Conservation (phyloP, 2,797 vertebrate species). For the Jordanella pulchra region DNA sequence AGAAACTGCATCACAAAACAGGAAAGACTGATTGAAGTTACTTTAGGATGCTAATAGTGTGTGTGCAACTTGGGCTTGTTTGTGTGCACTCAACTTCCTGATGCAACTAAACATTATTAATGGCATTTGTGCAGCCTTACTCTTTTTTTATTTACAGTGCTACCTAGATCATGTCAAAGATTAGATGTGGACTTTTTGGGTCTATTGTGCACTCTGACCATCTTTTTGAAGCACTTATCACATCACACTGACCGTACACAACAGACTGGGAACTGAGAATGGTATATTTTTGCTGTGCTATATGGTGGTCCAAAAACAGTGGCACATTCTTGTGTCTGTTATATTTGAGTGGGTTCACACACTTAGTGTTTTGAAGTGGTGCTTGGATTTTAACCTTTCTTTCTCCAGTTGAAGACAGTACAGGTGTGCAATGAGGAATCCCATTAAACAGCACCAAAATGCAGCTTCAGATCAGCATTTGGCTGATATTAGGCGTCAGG, state of each 20-base stretch:
- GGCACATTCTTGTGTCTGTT: conserved; percentile 24
- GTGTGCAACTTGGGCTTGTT: conserved; percentile 51
- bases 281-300: conserved; percentile 32
- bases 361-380: conserved; percentile 10
- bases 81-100: conserved; percentile 47
- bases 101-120: conserved; percentile 40
- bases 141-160: conserved; percentile 64
- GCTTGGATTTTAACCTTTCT: conserved; percentile 13
- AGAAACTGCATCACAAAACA: conserved; percentile 59
- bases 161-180: conserved; percentile 25
- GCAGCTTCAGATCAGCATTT: conserved; percentile 22
- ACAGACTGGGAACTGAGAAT: conserved; percentile 24
- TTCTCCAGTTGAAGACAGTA: conserved; percentile 23
- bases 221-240: conserved; percentile 33
- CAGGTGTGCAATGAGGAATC: conserved; percentile 10
- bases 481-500: conserved; percentile 15
- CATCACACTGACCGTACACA: conserved; percentile 42
- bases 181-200: conserved; percentile 24
- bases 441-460: conserved; percentile 23
- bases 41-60: conserved; percentile 50
- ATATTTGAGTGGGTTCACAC: conserved; percentile 13
- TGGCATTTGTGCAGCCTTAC: conserved; percentile 48
- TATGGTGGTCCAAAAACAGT: conserved; percentile 18
- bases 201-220: conserved; percentile 34
- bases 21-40: conserved; percentile 53